Percentiles rank a stretch among this genome's conserved stretches.
Conservation (phyloP, 2,888 invertebrate species). For the Macrostomum cliftonense region DNA sequence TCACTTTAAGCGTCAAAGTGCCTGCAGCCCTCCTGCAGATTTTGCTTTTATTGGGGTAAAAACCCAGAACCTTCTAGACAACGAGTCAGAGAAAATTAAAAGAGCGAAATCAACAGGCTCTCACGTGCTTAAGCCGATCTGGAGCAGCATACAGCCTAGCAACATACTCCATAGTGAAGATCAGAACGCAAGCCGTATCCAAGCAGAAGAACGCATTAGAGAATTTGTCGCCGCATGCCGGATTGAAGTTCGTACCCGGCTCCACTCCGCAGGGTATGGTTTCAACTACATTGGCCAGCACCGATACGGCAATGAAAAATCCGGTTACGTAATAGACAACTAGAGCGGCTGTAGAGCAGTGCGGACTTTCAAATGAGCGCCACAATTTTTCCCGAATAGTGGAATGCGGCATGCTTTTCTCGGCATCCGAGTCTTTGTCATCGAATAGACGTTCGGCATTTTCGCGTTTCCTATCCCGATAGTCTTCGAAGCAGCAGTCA, state of each 20-base stretch:
- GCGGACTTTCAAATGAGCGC: constrained; percentile 95
- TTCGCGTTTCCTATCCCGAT: constrained; percentile 90
- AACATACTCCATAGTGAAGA: constrained; percentile 93
- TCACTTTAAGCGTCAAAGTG: no score
- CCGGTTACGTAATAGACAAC: constrained; percentile 99
- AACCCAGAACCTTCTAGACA: no score
- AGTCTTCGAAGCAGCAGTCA: constrained; percentile 98
- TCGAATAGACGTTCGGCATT: constrained; percentile 94
- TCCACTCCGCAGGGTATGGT: constrained; percentile 73
- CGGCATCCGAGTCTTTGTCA: constrained; percentile 49
- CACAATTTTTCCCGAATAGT: constrained; percentile 62
- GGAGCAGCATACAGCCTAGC: constrained; percentile 85
- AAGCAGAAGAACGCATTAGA: constrained; percentile 82
- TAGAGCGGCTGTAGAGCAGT: constrained; percentile 91
- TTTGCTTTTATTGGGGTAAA: no score
- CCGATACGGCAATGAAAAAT: constrained; percentile 96
- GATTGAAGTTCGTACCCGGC: constrained; percentile 41
- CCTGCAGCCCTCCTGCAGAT: no score
- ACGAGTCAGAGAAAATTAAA: no score
- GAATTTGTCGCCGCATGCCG: constrained; percentile 85
- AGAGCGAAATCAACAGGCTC: no score
- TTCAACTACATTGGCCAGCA: constrained; percentile 96
- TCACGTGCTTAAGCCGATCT: constrained; percentile 80
- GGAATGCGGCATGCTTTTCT: no score
- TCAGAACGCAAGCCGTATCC: constrained; percentile 99